Conservation (phyloP, 1,140 invertebrate genomes). For the Coenobita brevimanus region DNA sequence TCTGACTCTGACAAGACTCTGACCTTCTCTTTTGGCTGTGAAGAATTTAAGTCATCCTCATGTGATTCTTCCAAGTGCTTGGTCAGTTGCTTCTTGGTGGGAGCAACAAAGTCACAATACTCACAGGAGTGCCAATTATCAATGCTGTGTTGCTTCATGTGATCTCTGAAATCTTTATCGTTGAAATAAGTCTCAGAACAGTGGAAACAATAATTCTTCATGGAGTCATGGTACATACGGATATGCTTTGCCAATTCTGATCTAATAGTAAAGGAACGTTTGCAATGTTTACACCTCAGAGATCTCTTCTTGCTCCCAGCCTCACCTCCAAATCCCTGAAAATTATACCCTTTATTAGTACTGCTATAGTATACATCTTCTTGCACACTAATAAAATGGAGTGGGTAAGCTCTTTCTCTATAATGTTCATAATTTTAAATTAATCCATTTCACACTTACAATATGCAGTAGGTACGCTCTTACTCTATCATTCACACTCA, state of each 20-base stretch:
- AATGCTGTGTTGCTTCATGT: background rate
- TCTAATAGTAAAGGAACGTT: background rate
- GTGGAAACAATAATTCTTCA: background rate
- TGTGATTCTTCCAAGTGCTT: background rate
- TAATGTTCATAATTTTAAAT: too few relatives aligned
- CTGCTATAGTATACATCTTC: too few relatives aligned
- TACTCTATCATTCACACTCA: too few relatives aligned
- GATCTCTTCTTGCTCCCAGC: background rate
- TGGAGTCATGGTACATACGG: background rate
- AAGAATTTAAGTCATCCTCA: background rate
- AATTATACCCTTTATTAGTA: too few relatives aligned
- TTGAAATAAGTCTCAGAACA: background rate
- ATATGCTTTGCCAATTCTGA: background rate
- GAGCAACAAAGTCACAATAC: background rate
- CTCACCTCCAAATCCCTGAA: too few relatives aligned
- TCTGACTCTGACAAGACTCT: too few relatives aligned
- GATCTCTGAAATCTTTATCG: background rate
- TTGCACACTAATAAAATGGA: too few relatives aligned
- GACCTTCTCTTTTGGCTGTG: background rate
- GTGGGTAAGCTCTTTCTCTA: too few relatives aligned
- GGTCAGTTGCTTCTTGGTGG: background rate
- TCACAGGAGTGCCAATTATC: background rate
- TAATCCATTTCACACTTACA: too few relatives aligned
- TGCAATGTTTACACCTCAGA: conserved; percentile 18
- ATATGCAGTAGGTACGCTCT: too few relatives aligned